Conservation (phyloP, 1,140 invertebrate genomes). For the Microplitis mediator region DNA sequence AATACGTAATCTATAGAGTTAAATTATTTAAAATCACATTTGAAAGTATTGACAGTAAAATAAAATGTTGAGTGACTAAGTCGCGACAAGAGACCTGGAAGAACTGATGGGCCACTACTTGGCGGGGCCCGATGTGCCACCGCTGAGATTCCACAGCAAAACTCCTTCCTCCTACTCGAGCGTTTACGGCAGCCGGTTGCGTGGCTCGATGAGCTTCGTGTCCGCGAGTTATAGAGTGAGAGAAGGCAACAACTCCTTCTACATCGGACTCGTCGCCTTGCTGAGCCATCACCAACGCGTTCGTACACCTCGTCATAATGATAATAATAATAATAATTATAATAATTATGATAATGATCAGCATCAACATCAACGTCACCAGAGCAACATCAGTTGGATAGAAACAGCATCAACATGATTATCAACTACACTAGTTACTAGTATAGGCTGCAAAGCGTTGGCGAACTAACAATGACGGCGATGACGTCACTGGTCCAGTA, state of each 20-base stretch:
- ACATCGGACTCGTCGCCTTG: constrained; percentile 30
- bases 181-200: constrained; percentile 11
- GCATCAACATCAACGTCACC: too few species aligned
- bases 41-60: neutral
- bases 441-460: too few species aligned
- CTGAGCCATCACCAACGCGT: constrained; percentile 51
- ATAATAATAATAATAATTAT: neutral
- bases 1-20: too few species aligned
- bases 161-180: constrained; percentile 25
- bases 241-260: constrained; percentile 34
- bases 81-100: constrained; percentile 26
- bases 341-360: neutral
- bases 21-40: too few species aligned
- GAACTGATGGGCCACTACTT: constrained; percentile 25
- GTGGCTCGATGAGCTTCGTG: constrained; percentile 6
- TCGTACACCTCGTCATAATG: constrained; percentile 12
- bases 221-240: neutral
- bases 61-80: neutral
- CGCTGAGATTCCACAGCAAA: constrained; percentile 11
- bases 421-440: too few species aligned
- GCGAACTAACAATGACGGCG: neutral
- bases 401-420: too few species aligned
- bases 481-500: neutral
- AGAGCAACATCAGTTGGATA: too few species aligned
- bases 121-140: constrained; percentile 9